Conservation (phyloP, 2,797 vertebrate genomes). For the Spondyliosoma cantharus region DNA sequence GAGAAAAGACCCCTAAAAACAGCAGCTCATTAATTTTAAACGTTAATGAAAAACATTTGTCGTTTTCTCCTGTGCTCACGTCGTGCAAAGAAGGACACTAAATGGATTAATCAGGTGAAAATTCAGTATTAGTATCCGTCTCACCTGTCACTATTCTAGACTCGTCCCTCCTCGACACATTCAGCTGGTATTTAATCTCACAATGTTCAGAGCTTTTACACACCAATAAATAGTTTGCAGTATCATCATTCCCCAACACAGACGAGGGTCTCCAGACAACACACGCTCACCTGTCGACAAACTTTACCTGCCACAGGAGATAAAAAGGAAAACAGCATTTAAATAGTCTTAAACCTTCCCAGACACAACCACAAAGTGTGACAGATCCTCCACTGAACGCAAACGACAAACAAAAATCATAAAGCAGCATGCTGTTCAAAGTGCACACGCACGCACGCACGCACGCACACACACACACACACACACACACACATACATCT, state of each 20-base stretch:
- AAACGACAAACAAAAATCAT: slow-evolving; percentile 80
- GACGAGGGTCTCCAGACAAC: neutral
- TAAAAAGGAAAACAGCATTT: slow-evolving; percentile 41
- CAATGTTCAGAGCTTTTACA: slow-evolving; percentile 27
- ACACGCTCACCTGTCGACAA: slow-evolving; percentile 13
- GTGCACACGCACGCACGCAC: slow-evolving; percentile 57
- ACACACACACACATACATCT: slow-evolving; percentile 57
- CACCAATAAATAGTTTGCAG: slow-evolving; percentile 39
- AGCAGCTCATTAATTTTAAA: slow-evolving; percentile 14
- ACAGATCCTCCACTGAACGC: slow-evolving; percentile 81
- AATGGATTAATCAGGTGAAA: slow-evolving; percentile 13
- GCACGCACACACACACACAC: slow-evolving; percentile 63
- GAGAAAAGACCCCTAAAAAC: neutral
- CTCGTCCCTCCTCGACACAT: slow-evolving; percentile 3
- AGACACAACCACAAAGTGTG: slow-evolving; percentile 79
- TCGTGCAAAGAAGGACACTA: slow-evolving; percentile 22
- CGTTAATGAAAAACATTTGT: neutral
- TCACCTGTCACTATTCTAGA: slow-evolving; percentile 1
- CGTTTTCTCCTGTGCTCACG: neutral
- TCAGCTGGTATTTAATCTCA: slow-evolving; percentile 36
- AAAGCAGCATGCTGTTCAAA: slow-evolving; percentile 96
- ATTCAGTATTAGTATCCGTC: neutral
- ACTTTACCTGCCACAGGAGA: slow-evolving; percentile 15
- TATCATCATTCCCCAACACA: slow-evolving; percentile 14
- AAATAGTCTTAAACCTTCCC: slow-evolving; percentile 33